Evolutionary conservation across 2,888 invertebrate genomes (phyloP).

Genomic region (Gonocerus acuteangulatus): DNA sequence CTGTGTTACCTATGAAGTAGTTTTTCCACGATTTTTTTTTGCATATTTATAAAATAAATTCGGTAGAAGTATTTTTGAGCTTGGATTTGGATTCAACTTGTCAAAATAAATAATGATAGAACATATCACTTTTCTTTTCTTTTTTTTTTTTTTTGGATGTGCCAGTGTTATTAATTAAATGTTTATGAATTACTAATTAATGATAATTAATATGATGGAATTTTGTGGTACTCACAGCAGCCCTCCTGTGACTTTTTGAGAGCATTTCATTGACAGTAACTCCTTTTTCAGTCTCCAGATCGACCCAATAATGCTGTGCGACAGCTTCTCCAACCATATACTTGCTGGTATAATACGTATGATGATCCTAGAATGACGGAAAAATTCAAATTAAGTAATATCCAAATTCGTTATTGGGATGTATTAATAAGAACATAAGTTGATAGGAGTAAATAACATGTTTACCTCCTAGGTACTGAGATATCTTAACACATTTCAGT

Average conservation of each 20-base stretch:
- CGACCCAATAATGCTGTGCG: constrained; percentile 63
- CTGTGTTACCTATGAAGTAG: no score
- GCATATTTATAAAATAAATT: no score
- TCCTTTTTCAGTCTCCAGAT: constrained; percentile 53
- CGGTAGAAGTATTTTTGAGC: no score
- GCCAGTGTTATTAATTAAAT: not conserved
- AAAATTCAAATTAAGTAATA: not conserved
- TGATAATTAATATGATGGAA: no score
- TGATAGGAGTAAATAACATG: not conserved
- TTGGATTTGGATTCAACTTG: no score
- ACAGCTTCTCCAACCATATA: constrained; percentile 53
- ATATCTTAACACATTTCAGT: no score
- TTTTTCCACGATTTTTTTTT: no score
- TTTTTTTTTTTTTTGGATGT: no score
- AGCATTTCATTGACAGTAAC: constrained; percentile 61
- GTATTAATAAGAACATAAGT: not conserved
- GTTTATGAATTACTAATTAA: no score
- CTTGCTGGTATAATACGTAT: constrained; percentile 73
- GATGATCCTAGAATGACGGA: constrained; percentile 53
- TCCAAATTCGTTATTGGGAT: no score
- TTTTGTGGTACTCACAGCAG: constrained; percentile 59
- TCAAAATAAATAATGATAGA: not conserved
- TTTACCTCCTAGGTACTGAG: no score
- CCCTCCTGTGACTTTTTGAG: constrained; percentile 74
- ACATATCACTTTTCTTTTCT: not conserved